Percentiles rank a stretch among this genome's conserved stretches.
These are phyloP conservation scores for Irena cyanogastra DNA, from an alignment of 2,113 vertebrate species.

Conservation along the genomic window DNA sequence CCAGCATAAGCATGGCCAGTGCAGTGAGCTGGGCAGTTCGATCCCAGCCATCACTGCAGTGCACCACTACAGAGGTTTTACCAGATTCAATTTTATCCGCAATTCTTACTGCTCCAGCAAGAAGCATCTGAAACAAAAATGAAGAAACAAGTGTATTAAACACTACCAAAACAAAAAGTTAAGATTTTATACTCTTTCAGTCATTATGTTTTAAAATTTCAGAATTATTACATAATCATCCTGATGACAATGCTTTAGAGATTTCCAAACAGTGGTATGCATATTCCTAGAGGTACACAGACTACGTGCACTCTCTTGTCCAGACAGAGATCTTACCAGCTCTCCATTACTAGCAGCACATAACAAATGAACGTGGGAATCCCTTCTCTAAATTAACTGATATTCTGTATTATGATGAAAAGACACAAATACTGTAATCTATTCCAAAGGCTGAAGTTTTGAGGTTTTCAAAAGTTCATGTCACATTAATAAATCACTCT, in stretches of 20 bases:
- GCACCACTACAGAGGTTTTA: constrained; percentile 93
- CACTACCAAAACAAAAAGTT: background rate
- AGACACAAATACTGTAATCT: background rate
- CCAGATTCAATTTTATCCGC: constrained; percentile 91
- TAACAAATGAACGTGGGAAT: background rate
- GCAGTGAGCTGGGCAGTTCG: constrained; percentile 91
- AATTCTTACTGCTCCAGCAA: constrained; percentile 87
- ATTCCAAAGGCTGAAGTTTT: background rate
- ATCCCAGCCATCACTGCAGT: constrained; percentile 97
- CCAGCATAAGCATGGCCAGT: constrained; percentile 95
- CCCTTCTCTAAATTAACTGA: background rate
- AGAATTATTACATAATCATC: background rate
- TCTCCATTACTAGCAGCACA: background rate
- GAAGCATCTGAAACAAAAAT: constrained; percentile 76
- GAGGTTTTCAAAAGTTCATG: background rate
- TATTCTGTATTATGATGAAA: background rate
- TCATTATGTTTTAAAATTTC: background rate
- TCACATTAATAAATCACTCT: background rate
- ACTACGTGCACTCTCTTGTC: background rate
- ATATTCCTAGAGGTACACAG: background rate
- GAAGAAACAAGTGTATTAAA: background rate
- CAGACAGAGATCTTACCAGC: background rate
- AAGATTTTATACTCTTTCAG: background rate
- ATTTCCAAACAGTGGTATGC: background rate
- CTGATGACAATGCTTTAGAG: background rate